phyloP scores from a whole-genome alignment of 2,113 vertebrate genomes.

The Grantiella picta region DNA sequence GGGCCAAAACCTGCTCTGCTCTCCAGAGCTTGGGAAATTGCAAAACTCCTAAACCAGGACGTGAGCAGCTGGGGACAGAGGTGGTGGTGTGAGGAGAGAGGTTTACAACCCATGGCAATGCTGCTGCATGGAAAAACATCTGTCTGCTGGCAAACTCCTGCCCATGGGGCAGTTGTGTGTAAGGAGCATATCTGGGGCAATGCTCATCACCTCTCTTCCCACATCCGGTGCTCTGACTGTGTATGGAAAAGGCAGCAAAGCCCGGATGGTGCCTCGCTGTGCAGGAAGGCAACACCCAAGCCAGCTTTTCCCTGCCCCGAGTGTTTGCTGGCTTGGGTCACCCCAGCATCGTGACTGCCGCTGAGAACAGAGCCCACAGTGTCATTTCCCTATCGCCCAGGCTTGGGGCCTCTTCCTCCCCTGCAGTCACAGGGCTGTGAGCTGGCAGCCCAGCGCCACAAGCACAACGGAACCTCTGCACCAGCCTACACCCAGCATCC shows the following conservation, averaged over 20 bases:
- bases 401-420: slow-evolving; percentile 1
- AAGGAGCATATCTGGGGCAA: background rate
- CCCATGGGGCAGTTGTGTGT: background rate
- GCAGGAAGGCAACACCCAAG: slow-evolving; percentile 47
- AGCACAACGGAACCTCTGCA: background rate
- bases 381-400: slow-evolving; percentile 17
- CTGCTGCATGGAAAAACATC: background rate
- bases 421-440: slow-evolving; percentile 50
- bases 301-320: background rate
- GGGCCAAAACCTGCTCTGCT: background rate
- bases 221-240: background rate
- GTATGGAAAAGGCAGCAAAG: background rate
- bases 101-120: background rate
- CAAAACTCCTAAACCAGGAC: background rate
- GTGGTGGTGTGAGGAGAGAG: background rate
- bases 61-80: background rate
- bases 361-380: slow-evolving; percentile 51
- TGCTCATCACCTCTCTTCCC: background rate
- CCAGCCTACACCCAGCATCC: rapidly evolving
- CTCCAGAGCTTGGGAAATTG: background rate
- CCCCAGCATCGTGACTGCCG: background rate
- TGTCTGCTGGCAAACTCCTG: background rate
- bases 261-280: background rate
- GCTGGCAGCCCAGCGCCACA: background rate
- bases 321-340: background rate